A percentile compares a stretch with the other conserved stretches of the same genome.
Conservation (phyloP, 2,113 vertebrate species). For the Colius striatus region DNA sequence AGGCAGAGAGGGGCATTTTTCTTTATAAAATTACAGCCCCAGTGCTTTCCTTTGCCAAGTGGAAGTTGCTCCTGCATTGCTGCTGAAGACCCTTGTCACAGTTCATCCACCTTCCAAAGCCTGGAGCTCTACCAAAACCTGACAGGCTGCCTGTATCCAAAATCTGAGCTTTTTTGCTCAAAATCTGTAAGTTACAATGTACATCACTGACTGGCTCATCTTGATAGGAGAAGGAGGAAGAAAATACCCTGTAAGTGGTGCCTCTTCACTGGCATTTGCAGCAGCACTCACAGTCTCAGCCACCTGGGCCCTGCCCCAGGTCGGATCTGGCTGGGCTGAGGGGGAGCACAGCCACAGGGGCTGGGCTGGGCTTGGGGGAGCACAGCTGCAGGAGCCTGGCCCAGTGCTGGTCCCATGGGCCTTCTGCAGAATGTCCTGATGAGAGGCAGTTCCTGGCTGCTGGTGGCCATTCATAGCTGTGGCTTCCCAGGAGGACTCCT, state of each 20-base stretch:
- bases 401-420: too few relatives aligned
- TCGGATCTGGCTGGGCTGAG: too few relatives aligned
- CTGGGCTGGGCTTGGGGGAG: too few relatives aligned
- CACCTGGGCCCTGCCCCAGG: neutral
- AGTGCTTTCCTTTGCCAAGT: neutral
- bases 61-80: neutral
- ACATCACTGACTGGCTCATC: neutral
- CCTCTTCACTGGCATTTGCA: too few relatives aligned
- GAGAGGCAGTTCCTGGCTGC: neutral
- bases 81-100: neutral
- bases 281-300: too few relatives aligned
- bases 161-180: neutral
- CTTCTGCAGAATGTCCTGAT: neutral
- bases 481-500: neutral
- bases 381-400: too few relatives aligned
- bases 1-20: neutral
- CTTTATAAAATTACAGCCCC: neutral
- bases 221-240: neutral
- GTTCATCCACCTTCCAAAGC: neutral
- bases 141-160: rapidly evolving
- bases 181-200: neutral
- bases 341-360: too few relatives aligned
- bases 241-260: neutral
- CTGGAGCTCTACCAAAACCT: neutral
- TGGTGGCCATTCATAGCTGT: rapidly evolving